A percentile compares a stretch with the other conserved stretches of the same genome.
phyloP scores from a whole-genome alignment of 2,888 invertebrate species.

The Mythimna vitellina region DNA sequence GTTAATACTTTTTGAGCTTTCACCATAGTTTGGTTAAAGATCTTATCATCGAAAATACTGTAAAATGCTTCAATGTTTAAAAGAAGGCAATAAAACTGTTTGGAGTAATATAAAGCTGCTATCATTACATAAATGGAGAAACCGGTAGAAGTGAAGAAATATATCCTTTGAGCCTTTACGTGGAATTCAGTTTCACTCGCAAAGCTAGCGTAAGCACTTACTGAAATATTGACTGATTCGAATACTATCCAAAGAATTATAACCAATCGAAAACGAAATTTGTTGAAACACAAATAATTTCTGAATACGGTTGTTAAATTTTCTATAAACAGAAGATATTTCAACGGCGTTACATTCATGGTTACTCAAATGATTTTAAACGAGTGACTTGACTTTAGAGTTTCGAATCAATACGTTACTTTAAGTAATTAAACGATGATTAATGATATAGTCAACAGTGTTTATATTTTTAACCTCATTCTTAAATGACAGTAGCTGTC shows the following conservation, averaged over 20 bases:
- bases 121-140: conserved; percentile 50
- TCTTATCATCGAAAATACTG: conserved; percentile 33
- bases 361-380: background rate
- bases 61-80: conserved; percentile 47
- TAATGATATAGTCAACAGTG: background rate
- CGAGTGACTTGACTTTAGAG: background rate
- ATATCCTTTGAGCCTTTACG: conserved; percentile 22
- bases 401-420: conserved; percentile 8
- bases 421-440: conserved; percentile 14
- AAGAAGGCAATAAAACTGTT: conserved; percentile 44
- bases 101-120: conserved; percentile 35
- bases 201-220: background rate
- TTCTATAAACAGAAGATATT: conserved; percentile 58
- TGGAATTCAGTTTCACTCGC: background rate
- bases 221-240: conserved; percentile 1
- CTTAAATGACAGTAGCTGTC: conserved; percentile 7
- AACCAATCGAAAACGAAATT: conserved; percentile 26
- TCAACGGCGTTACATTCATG: conserved; percentile 56
- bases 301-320: conserved; percentile 60
- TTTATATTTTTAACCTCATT: conserved; percentile 35
- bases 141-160: conserved; percentile 28
- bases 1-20: conserved; percentile 34
- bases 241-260: conserved; percentile 23
- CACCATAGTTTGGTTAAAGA: conserved; percentile 37
- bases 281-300: conserved; percentile 57